Conservation (phyloP, 2,888 invertebrate species). For the Harmothoe impar region DNA sequence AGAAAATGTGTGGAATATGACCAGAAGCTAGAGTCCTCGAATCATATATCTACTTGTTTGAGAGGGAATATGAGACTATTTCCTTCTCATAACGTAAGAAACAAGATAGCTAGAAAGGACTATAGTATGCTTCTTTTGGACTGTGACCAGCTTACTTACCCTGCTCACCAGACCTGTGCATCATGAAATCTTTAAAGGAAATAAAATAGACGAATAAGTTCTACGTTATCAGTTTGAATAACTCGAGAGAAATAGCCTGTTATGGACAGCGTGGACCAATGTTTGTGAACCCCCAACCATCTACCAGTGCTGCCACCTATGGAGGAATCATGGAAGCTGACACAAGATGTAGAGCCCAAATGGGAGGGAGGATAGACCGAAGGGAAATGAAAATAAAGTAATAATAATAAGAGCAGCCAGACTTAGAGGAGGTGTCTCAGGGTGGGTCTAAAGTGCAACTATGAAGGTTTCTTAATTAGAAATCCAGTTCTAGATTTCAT, state of each 20-base stretch:
- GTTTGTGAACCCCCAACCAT: slow-evolving; percentile 11
- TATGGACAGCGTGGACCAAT: not conserved
- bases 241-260: not conserved
- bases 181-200: slow-evolving; percentile 62
- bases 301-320: not conserved
- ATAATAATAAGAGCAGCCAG: slow-evolving; percentile 15
- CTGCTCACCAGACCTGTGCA: slow-evolving; percentile 61
- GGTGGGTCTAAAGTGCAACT: slow-evolving; percentile 19
- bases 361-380: not conserved
- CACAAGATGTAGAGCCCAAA: not conserved
- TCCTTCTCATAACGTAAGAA: slow-evolving; percentile 7
- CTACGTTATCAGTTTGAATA: not conserved
- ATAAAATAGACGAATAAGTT: slow-evolving; percentile 58
- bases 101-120: slow-evolving; percentile 1
- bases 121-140: slow-evolving; percentile 12
- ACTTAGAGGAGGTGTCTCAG: not conserved
- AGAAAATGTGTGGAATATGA: not conserved
- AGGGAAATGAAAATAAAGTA: not conserved
- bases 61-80: not conserved
- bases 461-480: not conserved
- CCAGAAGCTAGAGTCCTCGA: not conserved
- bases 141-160: slow-evolving; percentile 55
- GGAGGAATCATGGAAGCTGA: not conserved
- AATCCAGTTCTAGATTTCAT: too few relatives aligned
- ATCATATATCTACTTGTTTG: not conserved